Evolutionary conservation across 2,888 invertebrate genomes (phyloP), one percentile per base, ranked within the genome.

Genomic region (Cryptocephalus moraei): DNA sequence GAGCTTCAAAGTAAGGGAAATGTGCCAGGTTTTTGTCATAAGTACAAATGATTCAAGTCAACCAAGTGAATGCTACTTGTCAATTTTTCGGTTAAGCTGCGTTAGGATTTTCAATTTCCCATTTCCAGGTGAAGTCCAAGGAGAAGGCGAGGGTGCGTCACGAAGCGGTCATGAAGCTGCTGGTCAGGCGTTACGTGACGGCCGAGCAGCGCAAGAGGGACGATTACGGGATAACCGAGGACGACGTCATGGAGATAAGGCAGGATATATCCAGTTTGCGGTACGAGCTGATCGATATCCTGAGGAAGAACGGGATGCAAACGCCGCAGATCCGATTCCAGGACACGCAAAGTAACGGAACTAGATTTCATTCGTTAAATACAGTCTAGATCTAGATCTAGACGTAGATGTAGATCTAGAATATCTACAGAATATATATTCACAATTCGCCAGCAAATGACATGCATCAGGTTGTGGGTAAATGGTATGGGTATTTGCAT

Each of bases 231-330:
- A 89, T 96, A 22, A 93, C 91, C 0, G 96, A 96, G 66, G 97
- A 97, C 70, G 96, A 97, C 69, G 90, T 97, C 54, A 94, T 94
- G 81, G 97, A 97, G 75, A 91, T 96, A 62, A 81, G 96, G 59
- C 95, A 96, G 65, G 96, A 96, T 66, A 93, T 96, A 53, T 93
- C 92, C n/a, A 87, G 92, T 4, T 78, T 96, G 55, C 78, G 93
- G 52, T 96, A 86, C 68, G 95, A 96, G 65, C 75, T 96, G 14
- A 83, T 96, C 46, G 93, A 94, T 62, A 93, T 96, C 61, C 79
- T 96, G 9, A 78, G 82, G 46, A 84, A 84, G 57, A 95, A 95
- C 64, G 92, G 91, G 43, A 91, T 90, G 85, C 78, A 80, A 55
- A 90, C 90, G 0, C 90, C 91, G 0, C 75, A 80, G 54, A 70